These are phyloP conservation scores for Cancer borealis DNA, from an alignment of 2,888 invertebrate species.

Conservation along the genomic window DNA sequence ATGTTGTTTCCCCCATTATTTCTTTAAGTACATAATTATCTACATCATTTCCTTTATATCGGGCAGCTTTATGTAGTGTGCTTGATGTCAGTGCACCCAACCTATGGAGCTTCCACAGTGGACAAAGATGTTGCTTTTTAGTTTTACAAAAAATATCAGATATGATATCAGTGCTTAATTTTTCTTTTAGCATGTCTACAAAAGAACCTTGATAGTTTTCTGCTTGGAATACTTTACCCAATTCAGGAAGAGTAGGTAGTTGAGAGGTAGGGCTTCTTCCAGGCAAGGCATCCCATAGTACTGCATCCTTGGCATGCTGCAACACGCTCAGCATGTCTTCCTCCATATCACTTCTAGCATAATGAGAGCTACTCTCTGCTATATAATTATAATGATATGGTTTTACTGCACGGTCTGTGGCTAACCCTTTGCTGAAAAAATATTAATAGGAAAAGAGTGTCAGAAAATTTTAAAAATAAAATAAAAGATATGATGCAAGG, in stretches of 20 bases:
- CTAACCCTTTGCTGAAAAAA: not conserved
- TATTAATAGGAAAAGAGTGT: not conserved
- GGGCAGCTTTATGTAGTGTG: not conserved
- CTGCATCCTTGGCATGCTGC: slow-evolving; percentile 42
- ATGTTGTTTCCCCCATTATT: not conserved
- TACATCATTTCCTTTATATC: not conserved
- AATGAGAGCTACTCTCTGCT: not conserved
- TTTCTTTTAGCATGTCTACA: not conserved
- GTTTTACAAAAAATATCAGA: not conserved
- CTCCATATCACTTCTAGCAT: not conserved
- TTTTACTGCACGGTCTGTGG: not conserved
- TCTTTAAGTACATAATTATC: not conserved
- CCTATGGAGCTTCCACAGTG: slow-evolving; percentile 25
- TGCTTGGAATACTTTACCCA: not conserved
- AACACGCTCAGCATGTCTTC: not conserved
- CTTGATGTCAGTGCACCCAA: not conserved
- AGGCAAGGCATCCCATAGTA: slow-evolving; percentile 20
- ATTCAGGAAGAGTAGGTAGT: not conserved
- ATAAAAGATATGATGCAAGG: no score
- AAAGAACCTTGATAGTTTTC: slow-evolving; percentile 11
- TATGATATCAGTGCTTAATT: not conserved
- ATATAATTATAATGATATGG: slow-evolving; percentile 36
- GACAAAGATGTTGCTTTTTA: not conserved
- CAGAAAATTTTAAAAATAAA: not conserved
- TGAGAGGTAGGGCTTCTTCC: not conserved